Evolutionary conservation across 1,140 invertebrate species (phyloP), one percentile per base, ranked within the genome.

Genomic region (Hypsibius dujardini): DNA sequence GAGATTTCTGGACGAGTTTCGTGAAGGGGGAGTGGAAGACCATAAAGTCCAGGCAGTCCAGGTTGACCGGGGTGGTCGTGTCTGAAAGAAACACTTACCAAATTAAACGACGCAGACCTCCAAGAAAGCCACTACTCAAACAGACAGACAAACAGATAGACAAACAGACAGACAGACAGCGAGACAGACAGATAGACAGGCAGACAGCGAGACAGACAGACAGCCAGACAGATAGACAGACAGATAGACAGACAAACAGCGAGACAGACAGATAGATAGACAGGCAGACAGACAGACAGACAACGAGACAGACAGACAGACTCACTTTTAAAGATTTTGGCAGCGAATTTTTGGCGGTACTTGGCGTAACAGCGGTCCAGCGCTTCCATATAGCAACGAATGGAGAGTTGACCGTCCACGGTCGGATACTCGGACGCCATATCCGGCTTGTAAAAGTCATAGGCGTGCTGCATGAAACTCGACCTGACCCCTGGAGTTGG

Each of bases 361-460:
- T 85, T 78, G 74, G 88, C 83, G 78, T 97, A 99, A 79, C 94
- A 98, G 74, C 87, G 86, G 78, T 98, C 94, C 73, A 98, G 80
- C 60, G 95, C 89, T 78, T 85, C 86, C 2, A 96, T 83, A 79
- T 98, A 99, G 78, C 94, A 96, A 76, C 92, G 83, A 73, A 98
- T 90, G 1, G 92, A 95, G 1, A 97, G 81, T 79, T 90, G 89
- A 7, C 95, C 95, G 84, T 98, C 94, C 1, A 98, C 95, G 69
- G 85, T 82, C 0, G 96, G 95, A 80, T 96, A 99, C 79, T 98
- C 94, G 0, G 92, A 95, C 28, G 84, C 83, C 73, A 93, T 80
- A 77, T 96, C 87, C 46, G 96, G 95, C 78, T 99, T 99, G 79
- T 98, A 99, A 79, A 99, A 99, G 79, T 99, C 96, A 82, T 97